Percentiles rank a stretch among this genome's conserved stretches.
Conservation (phyloP, 1,140 invertebrate species). For the Scaptomyza graminum region DNA sequence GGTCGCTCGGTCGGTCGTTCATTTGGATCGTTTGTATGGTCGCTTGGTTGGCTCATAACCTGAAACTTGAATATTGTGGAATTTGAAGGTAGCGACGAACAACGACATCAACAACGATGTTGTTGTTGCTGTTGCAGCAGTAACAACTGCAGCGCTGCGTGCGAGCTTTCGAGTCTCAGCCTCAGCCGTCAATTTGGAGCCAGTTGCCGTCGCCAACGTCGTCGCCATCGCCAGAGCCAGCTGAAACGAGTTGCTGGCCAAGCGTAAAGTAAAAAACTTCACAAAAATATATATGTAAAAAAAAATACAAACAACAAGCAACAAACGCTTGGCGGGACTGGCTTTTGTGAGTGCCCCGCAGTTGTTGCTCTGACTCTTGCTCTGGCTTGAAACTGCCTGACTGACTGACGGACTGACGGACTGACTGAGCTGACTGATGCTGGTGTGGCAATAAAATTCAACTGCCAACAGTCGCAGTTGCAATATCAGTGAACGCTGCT, state of each 20-base stretch:
- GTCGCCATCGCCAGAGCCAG: constrained; percentile 43
- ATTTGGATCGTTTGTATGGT: constrained; percentile 37
- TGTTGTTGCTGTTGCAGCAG: constrained; percentile 33
- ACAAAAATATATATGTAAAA: constrained; percentile 36
- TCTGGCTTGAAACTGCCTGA: constrained; percentile 20
- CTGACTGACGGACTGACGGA: neutral
- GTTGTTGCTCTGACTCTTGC: constrained; percentile 12
- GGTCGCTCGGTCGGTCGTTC: constrained; percentile 24
- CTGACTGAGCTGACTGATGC: constrained; percentile 24
- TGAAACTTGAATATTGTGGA: constrained; percentile 82
- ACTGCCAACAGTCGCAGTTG: constrained; percentile 63
- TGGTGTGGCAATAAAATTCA: constrained; percentile 77
- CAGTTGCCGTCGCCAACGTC: constrained; percentile 40
- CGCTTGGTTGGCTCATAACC: constrained; percentile 74
- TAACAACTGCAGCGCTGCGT: constrained; percentile 67
- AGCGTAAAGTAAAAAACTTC: constrained; percentile 53
- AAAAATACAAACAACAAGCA: constrained; percentile 55
- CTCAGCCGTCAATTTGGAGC: constrained; percentile 74
- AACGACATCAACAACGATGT: constrained; percentile 21
- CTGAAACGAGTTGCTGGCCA: constrained; percentile 80
- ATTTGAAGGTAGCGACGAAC: constrained; percentile 75
- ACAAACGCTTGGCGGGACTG: constrained; percentile 62
- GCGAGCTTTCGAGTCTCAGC: constrained; percentile 73
- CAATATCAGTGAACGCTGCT: constrained; percentile 69
- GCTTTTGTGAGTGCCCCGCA: constrained; percentile 25